Conservation (phyloP, 2,797 vertebrate species). For the Megaceryle alcyon region DNA sequence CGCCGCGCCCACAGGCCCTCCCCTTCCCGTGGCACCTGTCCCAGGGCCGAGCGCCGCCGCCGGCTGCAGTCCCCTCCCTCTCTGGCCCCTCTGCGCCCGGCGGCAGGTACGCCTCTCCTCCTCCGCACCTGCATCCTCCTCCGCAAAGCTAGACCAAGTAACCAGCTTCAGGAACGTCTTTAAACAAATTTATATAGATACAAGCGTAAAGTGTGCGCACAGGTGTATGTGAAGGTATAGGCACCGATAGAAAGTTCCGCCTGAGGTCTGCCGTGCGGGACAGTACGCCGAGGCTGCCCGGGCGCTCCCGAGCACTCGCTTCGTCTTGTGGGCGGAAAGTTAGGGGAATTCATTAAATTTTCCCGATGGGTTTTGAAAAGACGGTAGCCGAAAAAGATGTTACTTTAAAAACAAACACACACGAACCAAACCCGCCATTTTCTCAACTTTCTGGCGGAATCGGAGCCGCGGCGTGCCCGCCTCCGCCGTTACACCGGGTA, state of each 20-base stretch:
- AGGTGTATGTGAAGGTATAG: background rate
- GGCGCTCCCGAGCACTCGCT: background rate
- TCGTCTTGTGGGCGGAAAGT: background rate
- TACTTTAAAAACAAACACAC: background rate
- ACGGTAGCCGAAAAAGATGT: background rate
- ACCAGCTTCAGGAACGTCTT: background rate
- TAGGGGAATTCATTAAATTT: background rate
- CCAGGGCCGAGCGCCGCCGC: background rate
- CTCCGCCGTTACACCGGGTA: fast-evolving
- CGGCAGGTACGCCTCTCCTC: background rate
- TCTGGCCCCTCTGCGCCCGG: background rate
- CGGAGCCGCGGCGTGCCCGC: fast-evolving
- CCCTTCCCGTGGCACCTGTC: slow-evolving; percentile 55
- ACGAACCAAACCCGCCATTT: no score
- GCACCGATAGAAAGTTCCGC: background rate
- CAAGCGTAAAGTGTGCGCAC: fast-evolving
- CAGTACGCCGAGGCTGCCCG: background rate
- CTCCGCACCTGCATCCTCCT: background rate
- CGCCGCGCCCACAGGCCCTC: slow-evolving; percentile 30
- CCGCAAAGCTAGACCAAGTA: no score
- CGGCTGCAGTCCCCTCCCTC: background rate
- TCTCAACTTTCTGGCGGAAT: no score
- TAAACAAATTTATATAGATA: background rate
- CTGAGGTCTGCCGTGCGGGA: background rate
- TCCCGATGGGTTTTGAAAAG: background rate